Conservation (phyloP, 1,140 invertebrate genomes). For the Arion vulgaris region DNA sequence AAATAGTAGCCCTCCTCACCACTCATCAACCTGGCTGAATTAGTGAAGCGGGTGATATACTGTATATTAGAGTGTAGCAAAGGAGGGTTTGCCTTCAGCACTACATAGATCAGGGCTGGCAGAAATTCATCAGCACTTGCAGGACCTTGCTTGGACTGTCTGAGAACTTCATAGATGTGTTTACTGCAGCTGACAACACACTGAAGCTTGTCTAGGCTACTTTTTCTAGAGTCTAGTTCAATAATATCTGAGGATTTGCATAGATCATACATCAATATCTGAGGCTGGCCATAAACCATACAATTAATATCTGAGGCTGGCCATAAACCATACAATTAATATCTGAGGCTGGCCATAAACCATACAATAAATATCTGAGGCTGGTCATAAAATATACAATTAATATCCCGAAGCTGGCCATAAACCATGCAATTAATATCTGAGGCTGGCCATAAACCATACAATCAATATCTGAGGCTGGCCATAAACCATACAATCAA, state of each 20-base stretch:
- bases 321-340: no score
- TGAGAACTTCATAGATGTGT: slow-evolving; percentile 90
- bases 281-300: no score
- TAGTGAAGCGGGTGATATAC: slow-evolving; percentile 92
- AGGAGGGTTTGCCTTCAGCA: slow-evolving; percentile 97
- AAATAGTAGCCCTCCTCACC: slow-evolving; percentile 99
- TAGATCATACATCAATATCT: no score
- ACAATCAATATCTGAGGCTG: no score
- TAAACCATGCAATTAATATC: no score
- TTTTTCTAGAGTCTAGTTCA: slow-evolving; percentile 92
- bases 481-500: no score
- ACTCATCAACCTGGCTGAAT: slow-evolving; percentile 91
- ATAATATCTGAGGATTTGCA: slow-evolving; percentile 77
- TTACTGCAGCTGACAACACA: slow-evolving; percentile 92
- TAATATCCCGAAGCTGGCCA: no score
- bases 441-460: no score
- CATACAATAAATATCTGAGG: no score
- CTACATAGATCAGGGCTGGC: slow-evolving; percentile 95
- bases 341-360: no score
- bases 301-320: no score
- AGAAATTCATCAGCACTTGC: slow-evolving; percentile 98
- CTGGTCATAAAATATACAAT: no score
- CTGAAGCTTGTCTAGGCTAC: slow-evolving; percentile 92
- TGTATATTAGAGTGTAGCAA: slow-evolving; percentile 97
- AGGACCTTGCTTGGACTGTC: slow-evolving; percentile 72